Evolutionary conservation across 2,113 vertebrate species (phyloP).

Genomic region (Muscicapa adusta): DNA sequence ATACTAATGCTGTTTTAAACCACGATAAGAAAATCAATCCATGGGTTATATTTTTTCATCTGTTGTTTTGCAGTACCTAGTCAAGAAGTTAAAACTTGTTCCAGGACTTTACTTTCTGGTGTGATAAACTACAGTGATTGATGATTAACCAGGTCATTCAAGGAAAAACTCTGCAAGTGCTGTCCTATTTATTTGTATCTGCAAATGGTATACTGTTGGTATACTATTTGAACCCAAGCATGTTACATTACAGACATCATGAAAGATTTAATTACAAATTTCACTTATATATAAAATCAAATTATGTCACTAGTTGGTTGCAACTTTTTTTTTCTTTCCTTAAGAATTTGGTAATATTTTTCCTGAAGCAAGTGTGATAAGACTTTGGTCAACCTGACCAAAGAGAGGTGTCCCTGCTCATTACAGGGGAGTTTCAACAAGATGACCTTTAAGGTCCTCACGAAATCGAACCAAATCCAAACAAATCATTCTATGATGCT

Average conservation of each 20-base stretch:
- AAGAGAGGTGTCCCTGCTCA: fast-evolving
- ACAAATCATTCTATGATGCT: background rate
- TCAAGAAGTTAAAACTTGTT: constrained; percentile 66
- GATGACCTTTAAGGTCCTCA: background rate
- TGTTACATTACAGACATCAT: background rate
- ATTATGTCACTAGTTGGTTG: background rate
- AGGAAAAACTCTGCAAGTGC: background rate
- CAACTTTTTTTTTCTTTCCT: background rate
- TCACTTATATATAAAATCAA: background rate
- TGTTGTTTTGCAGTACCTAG: constrained; percentile 44
- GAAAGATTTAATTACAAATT: background rate
- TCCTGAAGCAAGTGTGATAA: background rate
- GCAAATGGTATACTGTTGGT: background rate
- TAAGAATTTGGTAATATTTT: background rate
- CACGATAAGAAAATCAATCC: constrained; percentile 73
- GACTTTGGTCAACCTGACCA: background rate
- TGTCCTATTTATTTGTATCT: background rate
- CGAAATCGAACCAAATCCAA: background rate
- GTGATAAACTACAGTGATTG: constrained; percentile 60
- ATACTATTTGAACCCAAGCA: background rate
- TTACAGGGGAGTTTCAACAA: background rate
- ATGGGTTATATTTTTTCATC: background rate
- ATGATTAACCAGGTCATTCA: background rate
- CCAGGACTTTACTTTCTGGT: constrained; percentile 44
- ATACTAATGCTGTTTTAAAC: constrained; percentile 75